phyloP scores from a whole-genome alignment of 2,888 invertebrate species.

The Xylota segnis region DNA sequence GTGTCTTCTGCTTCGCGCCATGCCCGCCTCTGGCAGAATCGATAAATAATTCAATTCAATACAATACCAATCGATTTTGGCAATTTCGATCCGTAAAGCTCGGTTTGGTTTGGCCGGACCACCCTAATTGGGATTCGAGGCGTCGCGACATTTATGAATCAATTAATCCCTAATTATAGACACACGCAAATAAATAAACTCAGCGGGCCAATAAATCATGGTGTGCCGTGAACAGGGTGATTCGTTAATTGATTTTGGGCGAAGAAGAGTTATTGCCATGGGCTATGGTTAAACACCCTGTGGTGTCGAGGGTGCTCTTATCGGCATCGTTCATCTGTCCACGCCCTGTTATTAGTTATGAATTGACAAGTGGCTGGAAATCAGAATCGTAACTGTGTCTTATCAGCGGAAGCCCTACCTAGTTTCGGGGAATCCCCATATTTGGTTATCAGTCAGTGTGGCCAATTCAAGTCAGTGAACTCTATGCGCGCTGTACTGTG shows the following conservation, averaged over 20 bases:
- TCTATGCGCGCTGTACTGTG: background rate
- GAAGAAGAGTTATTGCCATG: conserved; percentile 62
- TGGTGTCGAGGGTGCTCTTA: conserved; percentile 18
- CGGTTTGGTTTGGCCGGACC: conserved; percentile 37
- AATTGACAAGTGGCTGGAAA: conserved; percentile 56
- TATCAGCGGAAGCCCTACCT: conserved; percentile 63
- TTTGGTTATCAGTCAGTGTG: conserved; percentile 58
- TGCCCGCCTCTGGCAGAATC: conserved; percentile 27
- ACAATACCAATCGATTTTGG: conserved; percentile 60
- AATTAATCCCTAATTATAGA: conserved; percentile 75
- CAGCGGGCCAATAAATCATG: conserved; percentile 67
- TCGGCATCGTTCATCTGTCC: conserved; percentile 35
- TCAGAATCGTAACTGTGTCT: conserved; percentile 59
- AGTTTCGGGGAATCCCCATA: conserved; percentile 39
- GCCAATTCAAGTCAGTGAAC: conserved; percentile 58
- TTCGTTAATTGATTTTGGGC: conserved; percentile 66
- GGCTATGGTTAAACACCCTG: conserved; percentile 48
- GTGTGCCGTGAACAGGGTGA: conserved; percentile 56
- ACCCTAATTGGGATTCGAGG: conserved; percentile 64
- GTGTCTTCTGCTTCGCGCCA: conserved; percentile 4
- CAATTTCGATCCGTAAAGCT: conserved; percentile 47
- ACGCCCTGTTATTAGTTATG: conserved; percentile 35
- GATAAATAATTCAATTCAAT: conserved; percentile 71
- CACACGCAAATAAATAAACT: conserved; percentile 75
- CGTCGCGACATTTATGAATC: conserved; percentile 73